Evolutionary conservation across 2,888 invertebrate genomes (phyloP).

Genomic region (Taenaris catops): DNA sequence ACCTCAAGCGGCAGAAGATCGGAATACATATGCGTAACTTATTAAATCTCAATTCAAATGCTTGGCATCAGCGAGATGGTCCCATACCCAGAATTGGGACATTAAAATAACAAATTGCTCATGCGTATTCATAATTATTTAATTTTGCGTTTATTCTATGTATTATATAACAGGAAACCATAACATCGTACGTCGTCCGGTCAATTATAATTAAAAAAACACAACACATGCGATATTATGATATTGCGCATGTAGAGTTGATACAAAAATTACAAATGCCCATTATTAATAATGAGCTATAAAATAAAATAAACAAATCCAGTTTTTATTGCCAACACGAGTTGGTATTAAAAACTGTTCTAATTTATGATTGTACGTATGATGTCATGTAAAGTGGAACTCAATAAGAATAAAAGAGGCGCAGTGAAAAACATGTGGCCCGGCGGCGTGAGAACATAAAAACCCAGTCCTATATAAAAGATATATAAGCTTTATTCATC

Average conservation of each 20-base stretch:
- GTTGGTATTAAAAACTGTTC: constrained; percentile 58
- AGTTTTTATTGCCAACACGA: constrained; percentile 56
- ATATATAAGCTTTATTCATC: constrained; percentile 42
- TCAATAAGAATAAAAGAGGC: constrained; percentile 59
- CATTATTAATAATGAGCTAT: constrained; percentile 29
- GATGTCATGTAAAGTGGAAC: constrained; percentile 48
- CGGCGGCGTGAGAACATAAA: constrained; percentile 66
- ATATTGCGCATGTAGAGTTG: background rate
- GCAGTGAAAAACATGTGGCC: constrained; percentile 70
- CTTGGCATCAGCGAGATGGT: too few relatives aligned
- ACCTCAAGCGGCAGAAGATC: too few relatives aligned
- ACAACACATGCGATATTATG: background rate
- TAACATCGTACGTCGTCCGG: constrained; percentile 8
- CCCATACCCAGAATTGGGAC: too few relatives aligned
- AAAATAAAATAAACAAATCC: constrained; percentile 61
- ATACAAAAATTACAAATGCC: constrained; percentile 12
- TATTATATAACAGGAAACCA: constrained; percentile 8
- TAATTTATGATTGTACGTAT: constrained; percentile 61
- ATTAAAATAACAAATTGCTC: too few relatives aligned
- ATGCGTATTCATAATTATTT: too few relatives aligned
- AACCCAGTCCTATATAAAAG: constrained; percentile 49
- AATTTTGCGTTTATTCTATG: too few relatives aligned
- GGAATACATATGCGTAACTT: too few relatives aligned
- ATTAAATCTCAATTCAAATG: too few relatives aligned
- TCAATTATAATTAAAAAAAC: constrained; percentile 1